These are phyloP conservation scores for Drosophila baimaii DNA, from an alignment of 1,140 invertebrate species.

Conservation along the genomic window DNA sequence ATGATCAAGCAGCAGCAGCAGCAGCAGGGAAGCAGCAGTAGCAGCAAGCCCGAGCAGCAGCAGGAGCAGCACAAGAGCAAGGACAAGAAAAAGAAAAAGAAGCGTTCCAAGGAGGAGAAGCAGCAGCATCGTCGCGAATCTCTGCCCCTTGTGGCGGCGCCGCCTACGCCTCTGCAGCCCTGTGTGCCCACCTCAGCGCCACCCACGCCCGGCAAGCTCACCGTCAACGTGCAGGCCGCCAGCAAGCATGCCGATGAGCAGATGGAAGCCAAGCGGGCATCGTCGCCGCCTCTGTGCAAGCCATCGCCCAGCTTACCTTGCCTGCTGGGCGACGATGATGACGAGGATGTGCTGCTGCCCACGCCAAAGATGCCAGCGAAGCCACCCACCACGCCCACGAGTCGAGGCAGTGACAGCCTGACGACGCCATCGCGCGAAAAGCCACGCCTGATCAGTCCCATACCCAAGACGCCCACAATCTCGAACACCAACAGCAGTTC, in stretches of 20 bases:
- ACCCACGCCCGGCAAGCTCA: conserved; percentile 54
- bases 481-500: conserved; percentile 65
- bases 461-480: conserved; percentile 85
- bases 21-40: conserved; percentile 23
- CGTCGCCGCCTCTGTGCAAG: conserved; percentile 73
- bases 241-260: conserved; percentile 66
- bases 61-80: conserved; percentile 85
- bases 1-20: conserved; percentile 33
- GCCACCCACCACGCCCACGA: conserved; percentile 18
- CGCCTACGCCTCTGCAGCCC: not conserved
- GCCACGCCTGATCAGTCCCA: conserved; percentile 86
- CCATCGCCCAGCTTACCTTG: conserved; percentile 80
- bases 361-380: conserved; percentile 16
- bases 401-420: conserved; percentile 64
- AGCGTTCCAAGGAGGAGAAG: conserved; percentile 91
- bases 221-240: conserved; percentile 77
- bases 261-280: conserved; percentile 38
- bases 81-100: conserved; percentile 93
- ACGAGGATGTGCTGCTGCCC: conserved; percentile 35
- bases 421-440: conserved; percentile 85
- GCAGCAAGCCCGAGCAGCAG: conserved; percentile 30
- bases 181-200: conserved; percentile 6
- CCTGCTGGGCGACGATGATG: conserved; percentile 77
- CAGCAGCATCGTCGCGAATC: conserved; percentile 86
- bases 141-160: conserved; percentile 77